These are phyloP conservation scores for Gobio gobio DNA, from an alignment of 2,113 vertebrate genomes.

Conservation along the genomic window DNA sequence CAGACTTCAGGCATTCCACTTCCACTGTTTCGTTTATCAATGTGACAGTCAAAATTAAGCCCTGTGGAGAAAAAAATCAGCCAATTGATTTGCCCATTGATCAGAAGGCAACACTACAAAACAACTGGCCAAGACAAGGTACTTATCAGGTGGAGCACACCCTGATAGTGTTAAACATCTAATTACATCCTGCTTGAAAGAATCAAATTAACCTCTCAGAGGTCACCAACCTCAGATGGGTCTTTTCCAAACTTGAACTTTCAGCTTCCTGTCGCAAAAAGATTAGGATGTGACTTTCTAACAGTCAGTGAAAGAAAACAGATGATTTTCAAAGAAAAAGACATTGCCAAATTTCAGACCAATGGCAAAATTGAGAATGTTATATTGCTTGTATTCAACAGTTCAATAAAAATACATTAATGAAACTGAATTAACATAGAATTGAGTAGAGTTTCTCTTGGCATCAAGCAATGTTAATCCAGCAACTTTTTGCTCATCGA, in stretches of 20 bases:
- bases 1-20: slow-evolving; percentile 24
- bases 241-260: neutral
- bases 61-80: slow-evolving; percentile 13
- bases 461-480: too few relatives aligned
- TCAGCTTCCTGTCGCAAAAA: neutral
- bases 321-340: neutral
- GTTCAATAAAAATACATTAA: neutral
- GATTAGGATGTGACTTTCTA: neutral
- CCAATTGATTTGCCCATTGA: slow-evolving; percentile 58
- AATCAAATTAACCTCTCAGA: slow-evolving; percentile 28
- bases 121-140: slow-evolving; percentile 20
- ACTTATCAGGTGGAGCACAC: slow-evolving; percentile 39
- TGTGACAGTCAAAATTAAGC: slow-evolving; percentile 44
- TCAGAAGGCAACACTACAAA: slow-evolving; percentile 43
- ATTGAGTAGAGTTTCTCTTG: too few relatives aligned
- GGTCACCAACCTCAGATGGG: slow-evolving; percentile 22
- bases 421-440: too few relatives aligned
- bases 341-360: too few relatives aligned
- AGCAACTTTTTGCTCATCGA: too few relatives aligned
- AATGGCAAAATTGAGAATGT: neutral
- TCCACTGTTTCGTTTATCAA: slow-evolving; percentile 31
- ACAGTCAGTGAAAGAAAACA: neutral
- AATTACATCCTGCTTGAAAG: slow-evolving; percentile 50
- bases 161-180: slow-evolving; percentile 39
- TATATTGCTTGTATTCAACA: neutral